Conservation (phyloP, 1,140 invertebrate genomes). For the Diachasma alloeum region DNA sequence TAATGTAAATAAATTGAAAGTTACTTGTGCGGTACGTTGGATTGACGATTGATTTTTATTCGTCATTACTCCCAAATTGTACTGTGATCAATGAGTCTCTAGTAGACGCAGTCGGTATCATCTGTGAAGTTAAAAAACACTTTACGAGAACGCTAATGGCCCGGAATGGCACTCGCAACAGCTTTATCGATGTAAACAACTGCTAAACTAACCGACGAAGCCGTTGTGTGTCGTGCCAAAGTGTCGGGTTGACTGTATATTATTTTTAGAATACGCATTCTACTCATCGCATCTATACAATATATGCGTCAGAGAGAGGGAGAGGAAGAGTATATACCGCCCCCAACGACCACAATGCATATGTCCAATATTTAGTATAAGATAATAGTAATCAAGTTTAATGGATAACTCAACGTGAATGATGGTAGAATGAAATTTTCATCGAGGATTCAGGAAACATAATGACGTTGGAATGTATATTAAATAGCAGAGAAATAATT, state of each 20-base stretch:
- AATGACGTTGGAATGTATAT: too few species aligned
- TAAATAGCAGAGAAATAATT: too few species aligned
- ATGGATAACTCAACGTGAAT: too few species aligned
- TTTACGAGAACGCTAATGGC: slow-evolving; percentile 49
- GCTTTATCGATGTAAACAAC: slow-evolving; percentile 62
- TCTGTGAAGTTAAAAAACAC: slow-evolving; percentile 16
- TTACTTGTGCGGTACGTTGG: not conserved
- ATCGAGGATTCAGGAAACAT: too few species aligned
- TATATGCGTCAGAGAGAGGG: slow-evolving; percentile 38
- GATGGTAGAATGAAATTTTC: too few species aligned
- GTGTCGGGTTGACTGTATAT: slow-evolving; percentile 35
- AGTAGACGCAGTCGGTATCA: not conserved
- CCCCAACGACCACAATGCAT: not conserved
- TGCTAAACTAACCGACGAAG: slow-evolving; percentile 36
- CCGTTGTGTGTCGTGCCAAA: slow-evolving; percentile 47
- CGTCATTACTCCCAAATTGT: not conserved
- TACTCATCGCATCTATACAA: slow-evolving; percentile 43
- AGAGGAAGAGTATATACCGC: not conserved
- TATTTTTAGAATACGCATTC: slow-evolving; percentile 56
- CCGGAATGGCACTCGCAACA: slow-evolving; percentile 50
- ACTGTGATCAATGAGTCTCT: not conserved
- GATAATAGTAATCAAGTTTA: not conserved
- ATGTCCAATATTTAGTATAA: not conserved
- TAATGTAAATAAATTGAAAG: too few species aligned
- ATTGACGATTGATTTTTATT: not conserved